A percentile compares a stretch with the other conserved stretches of the same genome.
phyloP scores from a whole-genome alignment of 2,113 vertebrate species.

The Passer domesticus region DNA sequence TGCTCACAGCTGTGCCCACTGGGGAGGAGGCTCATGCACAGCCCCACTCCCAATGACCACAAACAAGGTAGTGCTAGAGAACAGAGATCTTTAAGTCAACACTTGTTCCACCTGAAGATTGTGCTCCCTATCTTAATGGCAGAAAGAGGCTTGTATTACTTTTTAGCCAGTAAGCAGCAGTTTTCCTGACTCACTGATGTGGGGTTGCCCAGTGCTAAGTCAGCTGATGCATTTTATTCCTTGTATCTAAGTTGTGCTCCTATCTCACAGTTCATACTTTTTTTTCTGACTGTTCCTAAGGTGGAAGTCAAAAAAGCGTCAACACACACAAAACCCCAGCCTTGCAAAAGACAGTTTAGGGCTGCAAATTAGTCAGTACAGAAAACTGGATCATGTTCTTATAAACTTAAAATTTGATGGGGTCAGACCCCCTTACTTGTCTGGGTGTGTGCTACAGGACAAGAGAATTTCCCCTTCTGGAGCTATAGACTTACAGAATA shows the following conservation, averaged over 20 bases:
- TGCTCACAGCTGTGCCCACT: background rate
- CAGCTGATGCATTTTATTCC: background rate
- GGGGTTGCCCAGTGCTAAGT: background rate
- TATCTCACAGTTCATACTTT: background rate
- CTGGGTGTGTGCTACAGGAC: accelerated
- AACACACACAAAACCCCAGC: no score
- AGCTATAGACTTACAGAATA: background rate
- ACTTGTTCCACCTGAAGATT: background rate
- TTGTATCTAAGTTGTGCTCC: background rate
- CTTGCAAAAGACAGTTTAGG: background rate
- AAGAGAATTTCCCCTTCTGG: background rate
- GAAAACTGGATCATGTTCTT: background rate
- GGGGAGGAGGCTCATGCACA: background rate
- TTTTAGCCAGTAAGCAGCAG: background rate
- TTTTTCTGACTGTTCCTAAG: background rate
- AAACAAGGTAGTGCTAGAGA: background rate
- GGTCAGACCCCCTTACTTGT: background rate
- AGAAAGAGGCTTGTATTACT: background rate
- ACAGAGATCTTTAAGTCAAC: background rate
- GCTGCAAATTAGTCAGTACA: background rate
- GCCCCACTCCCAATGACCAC: background rate
- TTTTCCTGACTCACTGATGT: background rate
- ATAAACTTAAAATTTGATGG: background rate
- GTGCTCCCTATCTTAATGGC: background rate
- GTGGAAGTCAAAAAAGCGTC: background rate